A percentile compares a stretch with the other conserved stretches of the same genome.
phyloP scores from a whole-genome alignment of 2,797 vertebrate genomes.

The Rhabdophis nuchalis region DNA sequence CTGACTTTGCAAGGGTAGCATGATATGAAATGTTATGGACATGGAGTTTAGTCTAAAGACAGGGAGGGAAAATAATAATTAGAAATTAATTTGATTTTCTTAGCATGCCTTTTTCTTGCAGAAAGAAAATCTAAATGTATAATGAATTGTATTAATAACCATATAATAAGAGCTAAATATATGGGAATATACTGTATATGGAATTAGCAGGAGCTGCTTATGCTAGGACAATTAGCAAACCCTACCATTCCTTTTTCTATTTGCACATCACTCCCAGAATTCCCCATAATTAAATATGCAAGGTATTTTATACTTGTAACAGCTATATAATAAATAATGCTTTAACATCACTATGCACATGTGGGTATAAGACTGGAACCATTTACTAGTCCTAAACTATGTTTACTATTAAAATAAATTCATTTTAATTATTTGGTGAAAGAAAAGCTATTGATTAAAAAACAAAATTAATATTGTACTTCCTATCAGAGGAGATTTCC shows the following conservation, averaged over 20 bases:
- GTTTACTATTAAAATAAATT: neutral
- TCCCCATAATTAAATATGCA: neutral
- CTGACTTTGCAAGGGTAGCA: neutral
- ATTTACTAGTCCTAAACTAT: neutral
- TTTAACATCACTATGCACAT: neutral
- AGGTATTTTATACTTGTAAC: neutral
- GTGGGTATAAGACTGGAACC: neutral
- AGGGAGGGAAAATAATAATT: neutral
- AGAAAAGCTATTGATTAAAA: neutral
- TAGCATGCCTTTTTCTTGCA: neutral
- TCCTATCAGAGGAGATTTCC: neutral
- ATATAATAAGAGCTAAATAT: neutral
- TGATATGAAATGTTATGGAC: neutral
- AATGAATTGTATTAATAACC: neutral
- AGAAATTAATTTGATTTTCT: neutral
- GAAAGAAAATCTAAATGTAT: neutral
- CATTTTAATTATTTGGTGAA: neutral
- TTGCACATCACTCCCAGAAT: neutral
- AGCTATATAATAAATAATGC: neutral
- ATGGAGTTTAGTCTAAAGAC: neutral
- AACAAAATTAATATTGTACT: neutral
- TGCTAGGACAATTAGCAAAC: neutral
- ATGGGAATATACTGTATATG: neutral
- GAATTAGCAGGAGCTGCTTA: neutral
- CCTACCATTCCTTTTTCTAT: neutral